Conservation (phyloP, 2,113 vertebrate species). For the Bos javanicus region DNA sequence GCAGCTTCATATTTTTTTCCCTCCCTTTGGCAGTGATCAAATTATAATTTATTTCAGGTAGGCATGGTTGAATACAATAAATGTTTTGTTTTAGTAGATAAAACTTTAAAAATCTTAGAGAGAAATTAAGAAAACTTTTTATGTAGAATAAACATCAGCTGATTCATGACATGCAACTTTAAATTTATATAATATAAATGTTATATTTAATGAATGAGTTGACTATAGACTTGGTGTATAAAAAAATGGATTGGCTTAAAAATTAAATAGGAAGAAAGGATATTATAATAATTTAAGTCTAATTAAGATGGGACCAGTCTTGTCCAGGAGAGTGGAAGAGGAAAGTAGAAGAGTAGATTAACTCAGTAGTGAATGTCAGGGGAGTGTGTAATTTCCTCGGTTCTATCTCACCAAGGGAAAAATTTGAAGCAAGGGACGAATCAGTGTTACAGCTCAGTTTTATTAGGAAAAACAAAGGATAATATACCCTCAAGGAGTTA, state of each 20-base stretch:
- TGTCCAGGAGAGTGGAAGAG: background rate
- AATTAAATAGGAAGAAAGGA: background rate
- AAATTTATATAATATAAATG: background rate
- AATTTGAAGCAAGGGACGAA: accelerated
- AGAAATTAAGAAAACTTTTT: background rate
- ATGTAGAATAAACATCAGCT: background rate
- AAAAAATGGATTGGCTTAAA: background rate
- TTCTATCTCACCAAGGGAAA: background rate
- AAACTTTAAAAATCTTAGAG: background rate
- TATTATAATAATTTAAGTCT: background rate
- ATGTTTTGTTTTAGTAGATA: background rate
- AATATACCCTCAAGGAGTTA: background rate
- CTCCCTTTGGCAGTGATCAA: background rate
- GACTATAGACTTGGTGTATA: background rate
- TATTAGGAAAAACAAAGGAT: background rate
- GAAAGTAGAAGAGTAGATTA: background rate
- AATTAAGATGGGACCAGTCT: background rate
- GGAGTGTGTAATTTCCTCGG: background rate
- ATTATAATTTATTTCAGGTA: background rate
- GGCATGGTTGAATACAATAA: background rate
- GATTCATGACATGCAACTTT: background rate
- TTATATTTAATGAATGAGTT: background rate
- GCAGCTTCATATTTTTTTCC: background rate
- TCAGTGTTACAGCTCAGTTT: background rate
- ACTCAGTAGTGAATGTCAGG: background rate